Base-by-base conservation (phyloP, 2,888 invertebrate genomes). In the Brachynemurus nebulosus region DNA sequence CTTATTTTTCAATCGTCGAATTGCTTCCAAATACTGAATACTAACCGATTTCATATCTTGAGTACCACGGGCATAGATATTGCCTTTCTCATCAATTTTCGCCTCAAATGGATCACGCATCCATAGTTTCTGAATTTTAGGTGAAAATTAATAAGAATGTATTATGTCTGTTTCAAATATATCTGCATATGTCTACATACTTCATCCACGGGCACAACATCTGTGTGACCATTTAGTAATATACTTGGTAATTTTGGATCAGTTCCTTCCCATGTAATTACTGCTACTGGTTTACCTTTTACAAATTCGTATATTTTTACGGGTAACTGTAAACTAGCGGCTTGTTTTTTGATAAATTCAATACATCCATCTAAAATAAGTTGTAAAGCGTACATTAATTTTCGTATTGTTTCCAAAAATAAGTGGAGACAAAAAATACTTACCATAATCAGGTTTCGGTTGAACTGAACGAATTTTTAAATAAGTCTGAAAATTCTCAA, bases 211-310 rank as follows among this genome's bases (percentile, higher is more conserved):
- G 96, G 95, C 1, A 96, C 96, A 2, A 97, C 96, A 61, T 97
- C 96, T 78, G 90, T 95, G 59, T 97, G 96, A 4, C 92, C 93
- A 61, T 93, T 95, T 17, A 97, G 71, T 51, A 96, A 60, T 47
- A 97, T 70, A 1, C 85, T 65, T 4, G 83, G 77, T 45, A 82
- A 63, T 0, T 68, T 58, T 1, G 84, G 81, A 23, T 86, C 72
- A 1, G 67, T 72, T 25, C 96, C 96, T 23, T 58, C 54, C 85
- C 91, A 89, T 57, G 88, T 86, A 59, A 96, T 67, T 19, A 92
- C 66, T 2, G 88, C 78, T 42, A 92, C 76, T 5, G 91, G 91
- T 60, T 85, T 86, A 20, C 68, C 68, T 7, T 76, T 71, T 39
- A 76, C 72, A 3, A 76, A 62, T 55, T 63, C 69, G 53, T 75